Percentiles rank a stretch among this genome's conserved stretches.
Conservation (phyloP, 2,888 invertebrate genomes). For the Leptarthrus brevirostris region DNA sequence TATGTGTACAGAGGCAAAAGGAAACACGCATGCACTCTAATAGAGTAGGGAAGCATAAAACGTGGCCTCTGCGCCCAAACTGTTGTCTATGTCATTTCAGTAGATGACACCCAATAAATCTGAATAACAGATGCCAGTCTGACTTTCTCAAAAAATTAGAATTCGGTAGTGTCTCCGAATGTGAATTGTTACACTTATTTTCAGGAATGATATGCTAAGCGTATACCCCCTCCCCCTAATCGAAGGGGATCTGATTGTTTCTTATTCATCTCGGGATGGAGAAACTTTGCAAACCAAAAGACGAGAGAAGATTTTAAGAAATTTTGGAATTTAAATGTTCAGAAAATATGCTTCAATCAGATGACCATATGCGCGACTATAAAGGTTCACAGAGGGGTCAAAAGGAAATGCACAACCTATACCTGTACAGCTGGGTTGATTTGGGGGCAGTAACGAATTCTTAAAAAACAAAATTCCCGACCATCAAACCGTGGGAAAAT, state of each 20-base stretch:
- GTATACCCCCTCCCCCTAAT: too few relatives aligned
- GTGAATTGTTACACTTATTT: not conserved
- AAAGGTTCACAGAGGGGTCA: not conserved
- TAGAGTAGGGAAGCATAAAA: constrained; percentile 11
- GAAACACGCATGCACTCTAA: constrained; percentile 43
- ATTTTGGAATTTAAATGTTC: not conserved
- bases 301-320: not conserved
- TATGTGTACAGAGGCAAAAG: constrained; percentile 33
- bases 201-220: too few relatives aligned
- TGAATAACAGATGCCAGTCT: constrained; percentile 1
- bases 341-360: not conserved
- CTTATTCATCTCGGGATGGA: too few relatives aligned
- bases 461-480: not conserved
- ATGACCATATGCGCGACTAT: not conserved
- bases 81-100: constrained; percentile 3
- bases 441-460: not conserved
- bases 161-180: not conserved
- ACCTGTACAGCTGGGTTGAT: not conserved
- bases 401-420: not conserved
- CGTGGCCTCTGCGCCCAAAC: not conserved
- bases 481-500: constrained; percentile 43
- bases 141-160: not conserved
- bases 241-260: too few relatives aligned
- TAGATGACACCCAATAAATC: constrained; percentile 39
- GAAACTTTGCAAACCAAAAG: too few relatives aligned